phyloP scores from a whole-genome alignment of 2,113 vertebrate species.

The Alaudala cheleensis region DNA sequence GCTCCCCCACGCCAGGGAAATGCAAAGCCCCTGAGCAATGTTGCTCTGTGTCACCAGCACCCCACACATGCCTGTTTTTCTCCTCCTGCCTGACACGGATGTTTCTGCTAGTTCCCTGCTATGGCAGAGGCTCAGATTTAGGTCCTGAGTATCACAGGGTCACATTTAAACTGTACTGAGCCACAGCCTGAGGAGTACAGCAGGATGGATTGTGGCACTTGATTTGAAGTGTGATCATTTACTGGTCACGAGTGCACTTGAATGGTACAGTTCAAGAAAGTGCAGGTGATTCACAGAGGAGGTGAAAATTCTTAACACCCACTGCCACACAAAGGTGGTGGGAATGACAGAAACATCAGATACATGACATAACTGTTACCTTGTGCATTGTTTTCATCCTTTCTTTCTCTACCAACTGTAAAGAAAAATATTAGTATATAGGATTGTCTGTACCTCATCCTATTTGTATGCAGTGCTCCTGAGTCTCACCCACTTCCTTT shows the following conservation, averaged over 20 bases:
- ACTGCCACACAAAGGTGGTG: neutral
- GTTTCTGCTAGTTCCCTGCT: neutral
- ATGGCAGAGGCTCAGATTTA: neutral
- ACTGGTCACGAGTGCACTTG: neutral
- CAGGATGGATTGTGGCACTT: neutral
- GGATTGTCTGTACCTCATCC: neutral
- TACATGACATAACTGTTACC: neutral
- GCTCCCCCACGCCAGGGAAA: neutral
- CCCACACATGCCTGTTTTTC: neutral
- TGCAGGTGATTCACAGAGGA: neutral
- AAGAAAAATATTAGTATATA: neutral
- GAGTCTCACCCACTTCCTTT: neutral
- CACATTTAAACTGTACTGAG: neutral
- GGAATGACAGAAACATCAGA: neutral
- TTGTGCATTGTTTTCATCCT: neutral
- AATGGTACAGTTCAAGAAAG: neutral
- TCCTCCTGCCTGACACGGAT: neutral
- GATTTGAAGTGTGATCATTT: neutral
- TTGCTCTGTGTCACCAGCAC: neutral
- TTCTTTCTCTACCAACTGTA: neutral
- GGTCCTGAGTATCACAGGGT: neutral
- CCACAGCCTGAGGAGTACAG: neutral
- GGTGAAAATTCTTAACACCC: neutral
- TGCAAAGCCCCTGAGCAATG: conserved; percentile 57
- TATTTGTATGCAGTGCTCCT: neutral